Conservation (phyloP, 2,113 vertebrate genomes). For the Nesogale talazaci region DNA sequence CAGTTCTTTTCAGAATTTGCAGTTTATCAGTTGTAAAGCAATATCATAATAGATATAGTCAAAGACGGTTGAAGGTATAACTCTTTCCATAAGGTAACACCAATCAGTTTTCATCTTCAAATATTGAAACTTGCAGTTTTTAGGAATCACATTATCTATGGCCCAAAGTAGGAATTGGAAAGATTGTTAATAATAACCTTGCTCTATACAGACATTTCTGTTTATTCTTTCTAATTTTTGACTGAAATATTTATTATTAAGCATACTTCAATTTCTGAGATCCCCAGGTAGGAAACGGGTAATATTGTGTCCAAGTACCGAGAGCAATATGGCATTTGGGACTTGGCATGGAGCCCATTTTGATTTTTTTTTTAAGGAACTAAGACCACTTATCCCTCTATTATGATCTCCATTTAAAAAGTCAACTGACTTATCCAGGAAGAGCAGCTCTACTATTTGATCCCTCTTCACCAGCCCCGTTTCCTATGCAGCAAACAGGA, state of each 20-base stretch:
- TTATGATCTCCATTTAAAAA: background rate
- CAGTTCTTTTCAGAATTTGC: conserved; percentile 42
- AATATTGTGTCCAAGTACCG: background rate
- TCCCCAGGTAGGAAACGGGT: background rate
- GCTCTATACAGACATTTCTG: background rate
- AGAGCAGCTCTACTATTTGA: background rate
- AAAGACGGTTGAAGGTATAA: background rate
- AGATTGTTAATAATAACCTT: background rate
- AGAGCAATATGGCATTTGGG: background rate
- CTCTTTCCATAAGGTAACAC: background rate
- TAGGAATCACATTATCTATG: background rate
- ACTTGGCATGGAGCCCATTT: background rate
- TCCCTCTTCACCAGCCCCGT: background rate
- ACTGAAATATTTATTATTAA: background rate
- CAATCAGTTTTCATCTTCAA: conserved; percentile 32
- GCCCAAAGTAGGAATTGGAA: background rate
- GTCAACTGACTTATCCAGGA: background rate
- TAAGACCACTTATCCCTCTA: background rate
- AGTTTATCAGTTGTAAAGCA: conserved; percentile 17
- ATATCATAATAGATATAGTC: background rate
- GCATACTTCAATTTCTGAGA: background rate
- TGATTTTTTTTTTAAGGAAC: background rate
- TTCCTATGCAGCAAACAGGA: rapidly evolving
- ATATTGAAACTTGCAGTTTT: background rate
- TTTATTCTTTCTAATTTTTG: background rate